These are phyloP conservation scores for Lomographa bimaculata DNA, from an alignment of 2,888 invertebrate species.

Conservation along the genomic window DNA sequence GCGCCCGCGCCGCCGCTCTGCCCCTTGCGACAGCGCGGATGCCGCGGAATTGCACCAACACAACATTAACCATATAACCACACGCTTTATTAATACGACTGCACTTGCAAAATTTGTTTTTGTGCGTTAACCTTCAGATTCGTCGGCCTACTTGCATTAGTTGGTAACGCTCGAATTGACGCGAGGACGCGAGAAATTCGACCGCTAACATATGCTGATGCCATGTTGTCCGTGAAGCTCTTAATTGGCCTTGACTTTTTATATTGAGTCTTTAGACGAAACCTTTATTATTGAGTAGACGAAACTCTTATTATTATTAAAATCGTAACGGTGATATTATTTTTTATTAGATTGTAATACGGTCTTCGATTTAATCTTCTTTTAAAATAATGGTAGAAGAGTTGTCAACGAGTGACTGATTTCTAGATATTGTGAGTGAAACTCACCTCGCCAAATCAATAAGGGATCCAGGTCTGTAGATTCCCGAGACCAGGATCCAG, in stretches of 20 bases:
- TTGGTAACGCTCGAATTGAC: conserved; percentile 73
- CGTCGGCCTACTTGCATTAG: conserved; percentile 75
- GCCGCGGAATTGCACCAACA: conserved; percentile 72
- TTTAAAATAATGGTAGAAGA: too few relatives aligned
- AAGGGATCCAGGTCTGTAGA: conserved; percentile 73
- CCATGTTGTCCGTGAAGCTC: background rate
- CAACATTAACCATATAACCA: conserved; percentile 58
- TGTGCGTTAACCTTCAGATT: conserved; percentile 74
- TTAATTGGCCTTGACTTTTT: background rate
- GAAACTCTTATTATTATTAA: too few relatives aligned
- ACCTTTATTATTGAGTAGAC: too few relatives aligned
- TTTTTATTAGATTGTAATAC: too few relatives aligned
- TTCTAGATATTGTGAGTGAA: too few relatives aligned
- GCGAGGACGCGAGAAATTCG: conserved; percentile 67
- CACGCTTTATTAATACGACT: conserved; percentile 75
- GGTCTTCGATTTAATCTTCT: too few relatives aligned
- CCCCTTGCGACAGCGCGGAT: conserved; percentile 79
- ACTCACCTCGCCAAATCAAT: conserved; percentile 78
- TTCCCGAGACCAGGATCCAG: conserved; percentile 73
- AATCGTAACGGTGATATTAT: too few relatives aligned
- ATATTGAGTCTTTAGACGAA: too few relatives aligned
- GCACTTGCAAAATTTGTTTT: conserved; percentile 78
- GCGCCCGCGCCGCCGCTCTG: conserved; percentile 50
- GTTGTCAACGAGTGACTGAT: too few relatives aligned
- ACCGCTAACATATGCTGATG: conserved; percentile 30